Base-by-base conservation (phyloP, 2,888 invertebrate genomes). In the Dryomyza anilis region DNA sequence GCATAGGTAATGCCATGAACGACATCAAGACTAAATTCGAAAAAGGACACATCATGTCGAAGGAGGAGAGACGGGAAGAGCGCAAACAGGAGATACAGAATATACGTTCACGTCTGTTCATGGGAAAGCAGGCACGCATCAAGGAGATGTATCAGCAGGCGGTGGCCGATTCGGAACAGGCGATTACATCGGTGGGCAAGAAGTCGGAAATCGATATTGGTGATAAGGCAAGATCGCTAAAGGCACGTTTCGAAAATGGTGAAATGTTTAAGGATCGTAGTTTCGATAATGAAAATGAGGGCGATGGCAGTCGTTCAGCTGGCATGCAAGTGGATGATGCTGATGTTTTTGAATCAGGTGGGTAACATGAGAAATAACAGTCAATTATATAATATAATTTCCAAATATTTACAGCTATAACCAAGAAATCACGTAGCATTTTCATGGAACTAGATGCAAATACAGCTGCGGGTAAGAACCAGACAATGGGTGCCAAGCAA, bases 61-160 rank as follows among this genome's bases (percentile, higher is more conserved):
- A 85, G 46, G 89, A 94, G 73, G 88, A 89, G 68, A 84, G 92
- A 23, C 88, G 92, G 10, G 91, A 93, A 73, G 92, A 93, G 78
- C 86, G 94, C 53, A 95, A 95, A 78, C 94, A 94, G 78, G 95
- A 96, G 84, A 91, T 95, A 71, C 92, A 93, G 81, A 91, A 90
- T 72, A 93, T 95, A 73, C 87, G 95, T 63, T 93, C 92, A 74
- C 85, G 93, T 55, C 85, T 95, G 23, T 95, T 94, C 77, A 88
- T 93, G 92, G 94, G 94, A 12, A 94, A 94, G 79, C 94, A 94
- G 84, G 93, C 90, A 0, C 93, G 93, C 77, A 92, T 95, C 84
- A 95, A 95, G 79, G 95, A 95, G 78, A 89, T 93, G 87, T 95
- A 95, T 79, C 95, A 95, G 77, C 94, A 94, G 77, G 95, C 95